A percentile compares a stretch with the other conserved stretches of the same genome.
Evolutionary conservation across 2,113 vertebrate species (phyloP).

Genomic region (Emydura subglobosa): DNA sequence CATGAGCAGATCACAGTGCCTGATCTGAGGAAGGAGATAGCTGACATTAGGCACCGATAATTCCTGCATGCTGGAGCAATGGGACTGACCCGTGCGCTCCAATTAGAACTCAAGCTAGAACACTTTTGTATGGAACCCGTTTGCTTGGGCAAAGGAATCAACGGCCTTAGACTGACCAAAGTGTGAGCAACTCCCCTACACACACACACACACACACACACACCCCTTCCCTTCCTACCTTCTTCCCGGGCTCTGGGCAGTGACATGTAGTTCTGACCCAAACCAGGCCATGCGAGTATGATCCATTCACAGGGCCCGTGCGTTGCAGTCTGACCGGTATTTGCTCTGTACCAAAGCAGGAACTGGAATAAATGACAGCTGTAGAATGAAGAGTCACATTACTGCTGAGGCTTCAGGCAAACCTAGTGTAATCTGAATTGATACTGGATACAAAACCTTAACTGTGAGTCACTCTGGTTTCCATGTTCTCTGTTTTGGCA

Average conservation of each 20-base stretch:
- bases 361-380: constrained; percentile 62
- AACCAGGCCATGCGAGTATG: neutral
- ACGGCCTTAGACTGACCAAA: too few species aligned
- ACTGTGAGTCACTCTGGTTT: constrained; percentile 58
- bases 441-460: constrained; percentile 68
- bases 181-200: too few species aligned
- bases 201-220: too few species aligned
- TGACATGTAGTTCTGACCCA: too few species aligned
- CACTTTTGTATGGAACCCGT: neutral
- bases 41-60: rapidly evolving
- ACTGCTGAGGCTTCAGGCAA: constrained; percentile 69
- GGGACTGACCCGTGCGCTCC: neutral
- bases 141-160: too few species aligned
- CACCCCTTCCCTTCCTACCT: too few species aligned
- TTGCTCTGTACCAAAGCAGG: constrained; percentile 39
- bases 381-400: constrained; percentile 72
- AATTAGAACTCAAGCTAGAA: neutral
- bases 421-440: constrained; percentile 59
- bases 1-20: rapidly evolving
- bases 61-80: neutral
- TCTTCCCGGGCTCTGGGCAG: too few species aligned
- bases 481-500: constrained; percentile 5
- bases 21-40: rapidly evolving
- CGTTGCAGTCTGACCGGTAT: constrained; percentile 18
- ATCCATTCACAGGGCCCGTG: neutral